phyloP scores from a whole-genome alignment of 2,888 invertebrate species.

The Aquatica leii region DNA sequence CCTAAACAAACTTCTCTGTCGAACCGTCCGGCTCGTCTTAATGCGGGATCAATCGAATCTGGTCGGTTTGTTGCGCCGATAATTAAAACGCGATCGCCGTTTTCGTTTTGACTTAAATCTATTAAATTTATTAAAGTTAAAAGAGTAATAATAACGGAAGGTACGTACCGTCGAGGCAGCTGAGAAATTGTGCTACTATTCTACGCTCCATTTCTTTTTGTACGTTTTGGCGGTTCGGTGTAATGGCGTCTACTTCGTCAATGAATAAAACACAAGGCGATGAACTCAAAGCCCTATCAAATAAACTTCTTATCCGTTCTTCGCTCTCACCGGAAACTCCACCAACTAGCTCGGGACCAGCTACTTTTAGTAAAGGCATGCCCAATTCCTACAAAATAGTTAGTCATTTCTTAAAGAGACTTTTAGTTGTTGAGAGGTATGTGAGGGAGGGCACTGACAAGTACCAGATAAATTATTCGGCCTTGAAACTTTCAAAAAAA shows the following conservation, averaged over 20 bases:
- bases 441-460: too few species aligned
- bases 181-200: conserved; percentile 91
- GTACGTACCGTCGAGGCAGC: conserved; percentile 82
- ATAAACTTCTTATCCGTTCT: conserved; percentile 88
- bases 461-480: too few species aligned
- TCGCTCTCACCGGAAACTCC: conserved; percentile 97
- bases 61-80: conserved; percentile 97
- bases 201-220: conserved; percentile 96
- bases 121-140: neutral
- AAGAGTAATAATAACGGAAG: neutral
- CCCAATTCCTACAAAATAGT: conserved; percentile 71
- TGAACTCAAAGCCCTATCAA: conserved; percentile 79
- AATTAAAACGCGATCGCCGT: conserved; percentile 75
- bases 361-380: conserved; percentile 84
- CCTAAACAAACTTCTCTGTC: conserved; percentile 94
- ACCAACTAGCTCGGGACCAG: conserved; percentile 91
- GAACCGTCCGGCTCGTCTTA: conserved; percentile 91
- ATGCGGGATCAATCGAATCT: conserved; percentile 90
- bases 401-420: too few species aligned
- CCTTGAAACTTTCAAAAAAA: too few species aligned
- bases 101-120: conserved; percentile 64
- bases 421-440: neutral
- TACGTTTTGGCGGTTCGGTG: conserved; percentile 87
- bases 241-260: conserved; percentile 97
- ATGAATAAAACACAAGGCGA: conserved; percentile 90